Percentiles rank a stretch among this genome's conserved stretches.
These are phyloP conservation scores for Sphaerophoria taeniata DNA, from an alignment of 2,888 invertebrate species.

Conservation along the genomic window DNA sequence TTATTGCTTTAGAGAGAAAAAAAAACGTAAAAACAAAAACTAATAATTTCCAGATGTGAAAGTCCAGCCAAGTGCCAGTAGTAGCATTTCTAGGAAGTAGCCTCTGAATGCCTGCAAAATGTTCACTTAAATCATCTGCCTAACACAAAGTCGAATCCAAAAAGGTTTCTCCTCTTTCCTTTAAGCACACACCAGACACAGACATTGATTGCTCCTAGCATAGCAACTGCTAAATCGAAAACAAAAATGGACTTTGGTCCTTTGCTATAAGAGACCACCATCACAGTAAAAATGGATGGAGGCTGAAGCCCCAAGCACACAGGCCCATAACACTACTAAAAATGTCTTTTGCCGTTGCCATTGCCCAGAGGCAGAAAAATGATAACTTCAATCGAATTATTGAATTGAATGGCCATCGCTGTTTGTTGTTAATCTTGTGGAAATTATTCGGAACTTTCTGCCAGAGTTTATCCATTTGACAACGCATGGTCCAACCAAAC, in stretches of 20 bases:
- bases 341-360: constrained; percentile 5
- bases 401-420: constrained; percentile 70
- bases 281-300: background rate
- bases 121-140: constrained; percentile 34
- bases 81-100: constrained; percentile 45
- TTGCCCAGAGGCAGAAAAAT: constrained; percentile 51
- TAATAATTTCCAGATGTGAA: constrained; percentile 55
- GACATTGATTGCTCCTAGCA: background rate
- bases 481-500: background rate
- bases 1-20: background rate
- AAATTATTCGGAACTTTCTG: constrained; percentile 68
- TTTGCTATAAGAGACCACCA: background rate
- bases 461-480: background rate
- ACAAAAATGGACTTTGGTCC: constrained; percentile 18
- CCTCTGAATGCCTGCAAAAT: constrained; percentile 27
- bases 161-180: constrained; percentile 10
- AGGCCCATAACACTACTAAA: background rate
- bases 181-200: background rate
- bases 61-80: constrained; percentile 19
- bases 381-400: constrained; percentile 68
- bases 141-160: constrained; percentile 7
- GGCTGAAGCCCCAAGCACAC: constrained; percentile 6
- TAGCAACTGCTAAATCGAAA: constrained; percentile 5
- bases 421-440: constrained; percentile 73
- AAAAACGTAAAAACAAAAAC: background rate